phyloP scores from a whole-genome alignment of 2,797 vertebrate species.

The Lacerta viridis region DNA sequence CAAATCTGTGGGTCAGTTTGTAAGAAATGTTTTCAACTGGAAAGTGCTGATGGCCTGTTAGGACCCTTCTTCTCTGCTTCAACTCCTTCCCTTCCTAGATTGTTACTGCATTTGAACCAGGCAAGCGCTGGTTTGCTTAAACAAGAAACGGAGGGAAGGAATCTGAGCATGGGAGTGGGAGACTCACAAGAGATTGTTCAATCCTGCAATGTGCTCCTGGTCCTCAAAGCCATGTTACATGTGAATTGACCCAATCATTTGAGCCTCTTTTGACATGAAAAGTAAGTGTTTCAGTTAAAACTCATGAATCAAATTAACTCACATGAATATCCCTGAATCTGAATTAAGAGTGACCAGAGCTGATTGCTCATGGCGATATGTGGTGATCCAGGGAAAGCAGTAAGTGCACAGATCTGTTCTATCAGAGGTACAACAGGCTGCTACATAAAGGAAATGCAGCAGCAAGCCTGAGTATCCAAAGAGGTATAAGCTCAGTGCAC shows the following conservation, averaged over 20 bases:
- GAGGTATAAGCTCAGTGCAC: not conserved
- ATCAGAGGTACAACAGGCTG: not conserved
- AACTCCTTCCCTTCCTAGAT: not conserved
- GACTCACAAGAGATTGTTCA: not conserved
- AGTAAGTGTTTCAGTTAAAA: not conserved
- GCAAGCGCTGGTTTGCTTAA: not conserved
- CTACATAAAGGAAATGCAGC: not conserved
- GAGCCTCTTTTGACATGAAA: not conserved
- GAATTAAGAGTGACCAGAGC: not conserved
- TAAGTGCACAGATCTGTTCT: not conserved
- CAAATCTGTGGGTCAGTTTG: not conserved
- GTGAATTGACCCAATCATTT: not conserved
- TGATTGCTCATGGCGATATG: not conserved
- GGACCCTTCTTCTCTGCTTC: not conserved
- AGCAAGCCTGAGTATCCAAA: not conserved
- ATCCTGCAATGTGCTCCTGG: not conserved
- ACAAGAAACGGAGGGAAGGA: not conserved
- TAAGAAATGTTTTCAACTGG: not conserved
- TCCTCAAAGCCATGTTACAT: not conserved
- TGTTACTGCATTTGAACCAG: not conserved
- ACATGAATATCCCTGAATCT: not conserved
- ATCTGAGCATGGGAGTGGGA: too few relatives aligned
- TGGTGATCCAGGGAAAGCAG: not conserved
- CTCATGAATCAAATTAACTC: too few relatives aligned
- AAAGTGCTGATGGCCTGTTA: not conserved